Evolutionary conservation across 2,797 vertebrate species (phyloP).

Genomic region (Myotis daubentonii): DNA sequence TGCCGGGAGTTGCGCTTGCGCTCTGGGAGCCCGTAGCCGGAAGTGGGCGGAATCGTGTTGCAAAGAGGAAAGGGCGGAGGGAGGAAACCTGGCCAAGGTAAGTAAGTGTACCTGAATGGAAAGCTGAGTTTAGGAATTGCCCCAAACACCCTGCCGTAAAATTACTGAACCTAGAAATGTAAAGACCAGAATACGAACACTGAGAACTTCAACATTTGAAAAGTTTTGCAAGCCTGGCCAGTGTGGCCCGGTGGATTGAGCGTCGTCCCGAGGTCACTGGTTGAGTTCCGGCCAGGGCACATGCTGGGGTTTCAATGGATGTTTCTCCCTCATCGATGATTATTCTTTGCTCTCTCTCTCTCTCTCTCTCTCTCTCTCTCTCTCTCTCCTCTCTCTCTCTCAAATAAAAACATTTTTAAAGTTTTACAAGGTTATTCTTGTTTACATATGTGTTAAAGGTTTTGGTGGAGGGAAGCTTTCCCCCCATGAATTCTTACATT

Average conservation of each 20-base stretch:
- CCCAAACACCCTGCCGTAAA: accelerated
- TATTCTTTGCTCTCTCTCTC: too few relatives aligned
- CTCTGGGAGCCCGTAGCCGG: neutral
- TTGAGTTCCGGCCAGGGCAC: too few relatives aligned
- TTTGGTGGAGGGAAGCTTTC: neutral
- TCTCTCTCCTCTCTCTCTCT: too few relatives aligned
- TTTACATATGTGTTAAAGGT: neutral
- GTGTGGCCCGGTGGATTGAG: too few relatives aligned
- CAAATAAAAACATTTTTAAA: neutral
- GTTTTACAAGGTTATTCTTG: neutral
- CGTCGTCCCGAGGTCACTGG: too few relatives aligned
- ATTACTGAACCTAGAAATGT: neutral
- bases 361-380: too few relatives aligned
- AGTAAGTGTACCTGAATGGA: accelerated
- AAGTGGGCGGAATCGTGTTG: neutral
- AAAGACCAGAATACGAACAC: too few relatives aligned
- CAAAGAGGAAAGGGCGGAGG: accelerated
- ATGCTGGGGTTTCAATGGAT: too few relatives aligned
- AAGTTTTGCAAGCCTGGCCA: neutral
- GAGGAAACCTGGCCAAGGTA: accelerated
- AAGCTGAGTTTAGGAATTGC: accelerated
- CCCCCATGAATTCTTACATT: neutral
- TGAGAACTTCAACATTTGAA: neutral
- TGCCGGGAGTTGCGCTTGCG: conserved; percentile 48
- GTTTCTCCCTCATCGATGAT: too few relatives aligned